Base-by-base conservation (phyloP, 2,797 vertebrate species). In the Microchirus variegatus region DNA sequence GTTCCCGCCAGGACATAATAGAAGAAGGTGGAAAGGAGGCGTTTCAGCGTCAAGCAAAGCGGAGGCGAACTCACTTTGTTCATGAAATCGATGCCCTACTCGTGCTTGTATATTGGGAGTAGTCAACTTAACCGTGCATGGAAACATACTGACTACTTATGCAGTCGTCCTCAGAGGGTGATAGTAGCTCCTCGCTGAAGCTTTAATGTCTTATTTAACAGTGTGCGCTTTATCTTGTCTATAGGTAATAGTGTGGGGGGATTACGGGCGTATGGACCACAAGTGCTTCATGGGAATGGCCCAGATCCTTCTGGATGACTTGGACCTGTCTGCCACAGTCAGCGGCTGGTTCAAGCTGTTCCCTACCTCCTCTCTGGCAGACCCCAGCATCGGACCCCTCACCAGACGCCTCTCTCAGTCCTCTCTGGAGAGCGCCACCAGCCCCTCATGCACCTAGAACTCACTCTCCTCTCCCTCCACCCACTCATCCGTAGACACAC, bases 221-320 rank as follows among this genome's bases (percentile, higher is more conserved):
- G 2, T 40, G 38, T 11, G 16, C 26, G 16, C 26, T 4, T 26
- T 16, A n/a, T 46, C 42, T 26, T 63, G 14, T 47, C 43, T 18
- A 4, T 19, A 84, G 98, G 96, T 99, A 81, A 99, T 99, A 5
- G 96, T 99, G 52, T 99, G 97, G 97, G 97, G 97, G 9, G 97
- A 99, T 80, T 99, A 99, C 0, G 97, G 98, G 49, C 96, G 97
- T 78, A 99, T 99, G 98, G 97, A 99, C 93, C 95, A 96, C 94
- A 99, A 99, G 91, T 96, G 96, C 93, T 99, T 99, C 95, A 98
- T 99, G 98, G 98, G 98, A 73, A 97, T 98, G 96, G 96, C 96
- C 53, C 97, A 99, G 93, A 98, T 99, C 84, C 92, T 98, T 59
- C 88, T 99, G 85, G 98, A 99, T 40, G 98, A 99, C 93, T 92